These are phyloP conservation scores for Aphrophora alni DNA, from an alignment of 2,888 invertebrate species.

Conservation along the genomic window DNA sequence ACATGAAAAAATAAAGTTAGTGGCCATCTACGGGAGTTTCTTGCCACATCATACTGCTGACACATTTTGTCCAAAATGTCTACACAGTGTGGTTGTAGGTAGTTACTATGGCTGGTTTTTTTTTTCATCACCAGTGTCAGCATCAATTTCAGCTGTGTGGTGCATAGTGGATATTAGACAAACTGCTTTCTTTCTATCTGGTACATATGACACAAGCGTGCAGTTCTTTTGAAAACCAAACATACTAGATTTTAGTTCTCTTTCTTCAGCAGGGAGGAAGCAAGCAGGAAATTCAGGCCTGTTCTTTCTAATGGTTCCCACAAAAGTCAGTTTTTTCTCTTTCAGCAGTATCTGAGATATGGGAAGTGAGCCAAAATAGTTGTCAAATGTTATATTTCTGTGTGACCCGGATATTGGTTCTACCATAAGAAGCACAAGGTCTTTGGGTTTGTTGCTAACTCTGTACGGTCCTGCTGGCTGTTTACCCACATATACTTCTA, in stretches of 20 bases:
- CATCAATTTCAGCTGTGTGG: not conserved
- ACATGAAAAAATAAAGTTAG: constrained; percentile 3
- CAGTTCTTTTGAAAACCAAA: constrained; percentile 26
- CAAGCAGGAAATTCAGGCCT: not conserved
- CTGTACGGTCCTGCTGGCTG: constrained; percentile 4
- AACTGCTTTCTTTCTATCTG: no score
- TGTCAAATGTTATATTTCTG: constrained; percentile 24
- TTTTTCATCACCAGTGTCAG: no score
- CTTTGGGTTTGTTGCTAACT: not conserved
- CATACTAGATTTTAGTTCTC: not conserved
- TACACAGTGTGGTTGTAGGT: constrained; percentile 26
- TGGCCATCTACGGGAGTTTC: constrained; percentile 19
- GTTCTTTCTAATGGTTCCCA: constrained; percentile 9
- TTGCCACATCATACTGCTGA: constrained; percentile 9
- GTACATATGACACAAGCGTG: constrained; percentile 22
- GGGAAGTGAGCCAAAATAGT: constrained; percentile 3
- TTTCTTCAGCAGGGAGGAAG: constrained; percentile 11
- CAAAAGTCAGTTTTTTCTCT: not conserved
- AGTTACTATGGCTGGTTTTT: constrained; percentile 29
- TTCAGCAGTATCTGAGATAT: no score
- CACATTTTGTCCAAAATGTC: constrained; percentile 31
- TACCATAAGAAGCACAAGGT: no score
- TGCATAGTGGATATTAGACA: constrained; percentile 23
- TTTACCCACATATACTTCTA: no score
- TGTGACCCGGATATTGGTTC: not conserved